Conservation (phyloP, 1,140 invertebrate species). For the Sycobia sp. region DNA sequence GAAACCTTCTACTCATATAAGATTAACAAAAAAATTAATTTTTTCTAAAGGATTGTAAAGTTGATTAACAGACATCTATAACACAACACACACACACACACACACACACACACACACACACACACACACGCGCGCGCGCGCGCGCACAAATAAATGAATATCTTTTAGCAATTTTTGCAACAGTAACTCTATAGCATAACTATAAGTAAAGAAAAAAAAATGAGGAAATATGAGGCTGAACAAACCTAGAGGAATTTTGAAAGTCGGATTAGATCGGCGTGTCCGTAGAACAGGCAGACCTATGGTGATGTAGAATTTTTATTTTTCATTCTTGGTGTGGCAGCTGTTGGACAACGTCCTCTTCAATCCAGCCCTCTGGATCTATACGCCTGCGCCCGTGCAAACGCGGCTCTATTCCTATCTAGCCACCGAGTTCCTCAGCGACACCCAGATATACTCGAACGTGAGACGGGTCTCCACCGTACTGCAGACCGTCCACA, state of each 20-base stretch:
- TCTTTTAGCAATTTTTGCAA: too few relatives aligned
- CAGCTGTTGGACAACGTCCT: conserved; percentile 98
- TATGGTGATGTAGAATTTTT: conserved; percentile 73
- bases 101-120: too few relatives aligned
- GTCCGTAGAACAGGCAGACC: conserved; percentile 66
- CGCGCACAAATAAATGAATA: too few relatives aligned
- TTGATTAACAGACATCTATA: too few relatives aligned
- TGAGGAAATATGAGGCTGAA: too few relatives aligned
- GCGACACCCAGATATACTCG: conserved; percentile 96
- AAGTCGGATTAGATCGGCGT: conserved; percentile 62
- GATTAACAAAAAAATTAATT: too few relatives aligned
- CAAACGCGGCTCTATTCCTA: conserved; percentile 96
- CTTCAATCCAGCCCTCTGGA: conserved; percentile 99
- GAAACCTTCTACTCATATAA: too few relatives aligned
- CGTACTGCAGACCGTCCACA: conserved; percentile 96
- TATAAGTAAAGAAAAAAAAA: too few relatives aligned
- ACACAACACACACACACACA: too few relatives aligned
- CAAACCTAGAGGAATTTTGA: conserved; percentile 39
- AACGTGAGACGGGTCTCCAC: conserved; percentile 96
- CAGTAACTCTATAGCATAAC: too few relatives aligned
- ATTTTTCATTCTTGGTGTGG: conserved; percentile 79
- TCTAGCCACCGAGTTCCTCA: conserved; percentile 95
- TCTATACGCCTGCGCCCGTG: conserved; percentile 94
- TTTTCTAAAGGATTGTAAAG: too few relatives aligned
- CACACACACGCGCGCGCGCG: too few relatives aligned